Base-by-base conservation (phyloP, 2,888 invertebrate genomes). In the Drosophila anomelani region DNA sequence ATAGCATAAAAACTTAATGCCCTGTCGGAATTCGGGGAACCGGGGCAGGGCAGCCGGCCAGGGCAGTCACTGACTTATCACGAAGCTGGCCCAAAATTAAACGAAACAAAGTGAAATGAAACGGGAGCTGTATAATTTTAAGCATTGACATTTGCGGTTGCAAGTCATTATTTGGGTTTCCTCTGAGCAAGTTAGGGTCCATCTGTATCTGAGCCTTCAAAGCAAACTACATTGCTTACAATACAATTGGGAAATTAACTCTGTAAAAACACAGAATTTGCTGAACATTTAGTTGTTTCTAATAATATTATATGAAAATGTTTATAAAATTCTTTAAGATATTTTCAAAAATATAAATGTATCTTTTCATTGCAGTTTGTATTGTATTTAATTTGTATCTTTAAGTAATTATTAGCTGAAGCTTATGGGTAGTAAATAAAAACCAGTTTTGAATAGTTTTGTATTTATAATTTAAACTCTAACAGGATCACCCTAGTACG, bases 111-210 rank as follows among this genome's bases (percentile, higher is more conserved):
- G 59, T 49, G 60, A 61, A 77, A 64, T 74, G 76, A 66, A 66
- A 76, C 62, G 57, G 74, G 76, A 75, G 76, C 82, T 81, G 75
- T 85, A 87, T 86, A 86, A 86, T 86, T 86, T 86, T 81, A 85
- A 85, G 85, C 85, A 85, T 86, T 86, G 86, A 86, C 86, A 86
- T 86, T 87, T 86, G 87, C 77, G 87, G 87, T 85, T 76, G 79
- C 81, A 73, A 80, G 85, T 87, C 85, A 85, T 87, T 85, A 86
- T 85, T 86, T 80, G 79, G 68, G 51, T 59, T 76, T 64, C 66
- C 61, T 55, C 26, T 58, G 47, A 41, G 36, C 38, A 17, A 41
- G 29, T 43, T 61, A 66, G 64, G 64, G 64, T 66, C 43, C 13
- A 15, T 13, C 39, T 15, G 32, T 3, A 34, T 17, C 51, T 15